These are phyloP conservation scores for Calliopum simillimum DNA, from an alignment of 2,888 invertebrate species.

Conservation along the genomic window DNA sequence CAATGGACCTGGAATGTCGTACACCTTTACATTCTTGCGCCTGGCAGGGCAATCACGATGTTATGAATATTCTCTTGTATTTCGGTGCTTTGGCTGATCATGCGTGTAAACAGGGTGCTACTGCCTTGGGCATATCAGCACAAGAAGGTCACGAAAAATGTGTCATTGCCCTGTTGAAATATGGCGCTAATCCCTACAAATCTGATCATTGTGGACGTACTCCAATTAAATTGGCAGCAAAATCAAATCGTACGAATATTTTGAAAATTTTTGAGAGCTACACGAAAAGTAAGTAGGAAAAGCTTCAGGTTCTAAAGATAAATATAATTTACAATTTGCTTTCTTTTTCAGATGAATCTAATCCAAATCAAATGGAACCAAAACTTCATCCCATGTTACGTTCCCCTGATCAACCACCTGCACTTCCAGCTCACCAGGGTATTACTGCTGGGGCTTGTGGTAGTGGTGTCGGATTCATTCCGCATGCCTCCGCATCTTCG, in stretches of 20 bases:
- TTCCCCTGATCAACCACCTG: constrained; percentile 66
- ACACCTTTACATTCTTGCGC: constrained; percentile 95
- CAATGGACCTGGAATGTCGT: constrained; percentile 86
- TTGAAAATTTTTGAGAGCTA: constrained; percentile 82
- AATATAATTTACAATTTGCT: constrained; percentile 15
- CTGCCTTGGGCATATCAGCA: constrained; percentile 93
- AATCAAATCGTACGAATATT: constrained; percentile 90
- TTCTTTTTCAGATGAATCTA: constrained; percentile 62
- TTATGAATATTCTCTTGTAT: constrained; percentile 83
- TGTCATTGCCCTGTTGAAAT: constrained; percentile 83
- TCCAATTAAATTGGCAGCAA: constrained; percentile 88
- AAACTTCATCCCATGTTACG: constrained; percentile 66
- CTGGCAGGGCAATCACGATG: constrained; percentile 92
- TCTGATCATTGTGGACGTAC: constrained; percentile 89
- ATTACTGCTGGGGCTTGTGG: constrained; percentile 44
- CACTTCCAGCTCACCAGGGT: constrained; percentile 60
- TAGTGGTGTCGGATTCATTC: constrained; percentile 52
- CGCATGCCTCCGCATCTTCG: constrained; percentile 58
- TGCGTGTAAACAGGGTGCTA: constrained; percentile 95
- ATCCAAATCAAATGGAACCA: constrained; percentile 61
- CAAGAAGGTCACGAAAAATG: constrained; percentile 96
- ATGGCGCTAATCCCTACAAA: constrained; percentile 87
- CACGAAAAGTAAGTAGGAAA: constrained; percentile 67
- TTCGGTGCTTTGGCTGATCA: constrained; percentile 88
- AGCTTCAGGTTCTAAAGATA: constrained; percentile 14